phyloP scores from a whole-genome alignment of 2,797 vertebrate genomes.

The Hyperoplus immaculatus region DNA sequence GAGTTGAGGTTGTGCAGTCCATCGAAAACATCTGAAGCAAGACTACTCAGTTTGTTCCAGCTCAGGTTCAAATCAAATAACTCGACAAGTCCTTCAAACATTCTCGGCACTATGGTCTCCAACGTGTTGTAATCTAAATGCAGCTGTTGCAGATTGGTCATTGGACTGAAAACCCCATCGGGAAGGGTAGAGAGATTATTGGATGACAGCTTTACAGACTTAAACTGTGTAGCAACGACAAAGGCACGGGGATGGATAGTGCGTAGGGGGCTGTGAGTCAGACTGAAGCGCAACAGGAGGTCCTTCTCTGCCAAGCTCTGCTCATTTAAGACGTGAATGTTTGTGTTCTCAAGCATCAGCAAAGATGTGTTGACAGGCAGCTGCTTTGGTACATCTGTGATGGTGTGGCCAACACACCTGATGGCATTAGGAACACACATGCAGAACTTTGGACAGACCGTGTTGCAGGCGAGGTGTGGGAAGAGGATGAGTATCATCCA shows the following conservation, averaged over 20 bases:
- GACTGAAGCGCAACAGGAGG: constrained; percentile 82
- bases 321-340: constrained; percentile 72
- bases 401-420: constrained; percentile 54
- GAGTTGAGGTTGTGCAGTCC: constrained; percentile 80
- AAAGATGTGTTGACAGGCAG: constrained; percentile 62
- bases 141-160: constrained; percentile 84
- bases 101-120: constrained; percentile 68
- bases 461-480: constrained; percentile 27
- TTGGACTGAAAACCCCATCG: constrained; percentile 79
- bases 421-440: fast-evolving
- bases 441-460: constrained; percentile 72
- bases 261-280: constrained; percentile 83
- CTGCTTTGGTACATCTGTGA: constrained; percentile 70
- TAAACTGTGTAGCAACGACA: constrained; percentile 80
- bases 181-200: constrained; percentile 86
- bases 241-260: constrained; percentile 87
- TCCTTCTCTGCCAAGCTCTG: constrained; percentile 79
- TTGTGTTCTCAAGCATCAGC: constrained; percentile 76
- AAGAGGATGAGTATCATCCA: constrained; percentile 58
- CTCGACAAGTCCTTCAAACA: constrained; percentile 80
- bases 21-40: constrained; percentile 78
- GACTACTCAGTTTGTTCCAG: constrained; percentile 82
- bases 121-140: constrained; percentile 85
- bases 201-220: constrained; percentile 84
- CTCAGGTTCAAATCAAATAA: constrained; percentile 85